Evolutionary conservation across 1,140 invertebrate species (phyloP).

Genomic region (Bradynema listronoti): DNA sequence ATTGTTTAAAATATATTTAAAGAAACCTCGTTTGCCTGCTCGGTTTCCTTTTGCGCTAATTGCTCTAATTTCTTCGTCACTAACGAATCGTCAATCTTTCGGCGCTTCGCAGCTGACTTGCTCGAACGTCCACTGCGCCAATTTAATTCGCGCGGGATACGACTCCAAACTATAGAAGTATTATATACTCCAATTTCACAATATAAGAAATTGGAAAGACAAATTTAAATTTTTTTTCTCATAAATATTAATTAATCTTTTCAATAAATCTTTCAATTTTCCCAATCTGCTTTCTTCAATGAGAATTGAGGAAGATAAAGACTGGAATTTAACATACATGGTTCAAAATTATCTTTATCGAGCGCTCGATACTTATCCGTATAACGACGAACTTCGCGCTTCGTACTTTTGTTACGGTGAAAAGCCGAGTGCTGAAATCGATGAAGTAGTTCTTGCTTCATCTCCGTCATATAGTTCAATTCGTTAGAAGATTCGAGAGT

Average conservation of each 20-base stretch:
- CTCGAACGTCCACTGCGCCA: neutral
- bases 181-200: too few species aligned
- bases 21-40: neutral
- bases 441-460: slow-evolving; percentile 23
- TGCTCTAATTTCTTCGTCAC: slow-evolving; percentile 8
- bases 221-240: too few species aligned
- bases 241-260: too few species aligned
- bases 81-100: slow-evolving; percentile 12
- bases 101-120: slow-evolving; percentile 3
- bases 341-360: slow-evolving; percentile 7
- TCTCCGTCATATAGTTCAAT: slow-evolving; percentile 23
- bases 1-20: too few species aligned
- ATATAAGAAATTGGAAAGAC: too few species aligned
- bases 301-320: neutral
- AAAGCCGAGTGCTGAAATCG: slow-evolving; percentile 25
- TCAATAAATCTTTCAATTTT: too few species aligned
- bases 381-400: slow-evolving; percentile 22
- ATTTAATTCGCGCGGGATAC: slow-evolving; percentile 10
- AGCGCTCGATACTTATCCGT: slow-evolving; percentile 1
- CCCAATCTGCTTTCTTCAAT: too few species aligned
- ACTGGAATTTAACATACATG: too few species aligned
- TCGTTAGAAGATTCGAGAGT: slow-evolving; percentile 20
- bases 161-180: slow-evolving; percentile 5
- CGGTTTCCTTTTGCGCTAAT: slow-evolving; percentile 12
- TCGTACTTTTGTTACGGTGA: slow-evolving; percentile 11